Evolutionary conservation across 2,888 invertebrate species (phyloP).

Genomic region (Holacanthella duospinosa): DNA sequence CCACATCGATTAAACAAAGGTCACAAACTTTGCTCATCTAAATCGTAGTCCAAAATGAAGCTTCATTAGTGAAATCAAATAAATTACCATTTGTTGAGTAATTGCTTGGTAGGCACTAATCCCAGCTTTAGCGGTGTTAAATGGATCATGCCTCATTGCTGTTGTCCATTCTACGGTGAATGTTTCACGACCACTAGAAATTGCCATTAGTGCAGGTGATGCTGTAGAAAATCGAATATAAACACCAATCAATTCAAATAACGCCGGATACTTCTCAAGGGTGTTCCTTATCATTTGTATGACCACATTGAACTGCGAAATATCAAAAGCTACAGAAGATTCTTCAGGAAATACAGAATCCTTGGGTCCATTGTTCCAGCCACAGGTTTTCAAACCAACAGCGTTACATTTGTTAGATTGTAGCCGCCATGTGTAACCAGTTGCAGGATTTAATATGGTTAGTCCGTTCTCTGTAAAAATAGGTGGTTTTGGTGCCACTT

Average conservation of each 20-base stretch:
- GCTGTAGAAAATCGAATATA: not conserved
- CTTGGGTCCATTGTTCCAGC: not conserved
- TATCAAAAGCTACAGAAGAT: not conserved
- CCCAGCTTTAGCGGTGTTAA: not conserved
- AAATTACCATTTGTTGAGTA: not conserved
- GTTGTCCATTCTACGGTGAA: not conserved
- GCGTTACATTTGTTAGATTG: not conserved
- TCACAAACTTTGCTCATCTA: too few relatives aligned
- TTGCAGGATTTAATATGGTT: not conserved
- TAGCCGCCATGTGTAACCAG: not conserved
- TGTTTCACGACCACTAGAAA: not conserved
- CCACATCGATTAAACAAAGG: too few relatives aligned
- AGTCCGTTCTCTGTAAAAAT: not conserved
- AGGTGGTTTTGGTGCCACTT: not conserved
- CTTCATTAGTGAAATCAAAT: too few relatives aligned
- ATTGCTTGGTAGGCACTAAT: not conserved
- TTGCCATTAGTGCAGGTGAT: not conserved
- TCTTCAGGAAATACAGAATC: not conserved
- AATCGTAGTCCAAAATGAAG: too few relatives aligned
- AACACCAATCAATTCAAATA: not conserved
- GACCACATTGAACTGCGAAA: not conserved
- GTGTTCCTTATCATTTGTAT: not conserved
- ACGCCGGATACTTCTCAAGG: not conserved
- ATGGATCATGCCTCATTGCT: not conserved
- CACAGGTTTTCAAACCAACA: not conserved